These are phyloP conservation scores for Acropternis orthonyx DNA, from an alignment of 2,797 vertebrate genomes.

Conservation along the genomic window DNA sequence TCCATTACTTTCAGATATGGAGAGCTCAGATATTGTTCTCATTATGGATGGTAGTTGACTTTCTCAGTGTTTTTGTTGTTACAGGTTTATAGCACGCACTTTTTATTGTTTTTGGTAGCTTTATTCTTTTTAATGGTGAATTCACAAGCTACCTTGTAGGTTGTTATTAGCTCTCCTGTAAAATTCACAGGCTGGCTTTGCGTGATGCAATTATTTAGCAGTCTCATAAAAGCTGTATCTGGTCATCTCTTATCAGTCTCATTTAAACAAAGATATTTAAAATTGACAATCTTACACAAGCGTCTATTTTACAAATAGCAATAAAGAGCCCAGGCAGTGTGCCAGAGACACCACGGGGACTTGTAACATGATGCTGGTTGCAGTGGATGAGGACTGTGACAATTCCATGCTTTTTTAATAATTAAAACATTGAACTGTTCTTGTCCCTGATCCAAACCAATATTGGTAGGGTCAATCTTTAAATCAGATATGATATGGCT, in stretches of 20 bases:
- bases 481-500: background rate
- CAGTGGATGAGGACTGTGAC: background rate
- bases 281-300: slow-evolving; percentile 71
- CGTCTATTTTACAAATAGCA: slow-evolving; percentile 74
- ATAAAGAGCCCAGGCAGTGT: slow-evolving; percentile 69
- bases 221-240: slow-evolving; percentile 73
- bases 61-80: slow-evolving; percentile 28
- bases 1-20: background rate
- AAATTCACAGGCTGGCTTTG: slow-evolving; percentile 27
- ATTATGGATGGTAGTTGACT: slow-evolving; percentile 3
- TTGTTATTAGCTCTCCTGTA: slow-evolving; percentile 61
- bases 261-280: slow-evolving; percentile 70
- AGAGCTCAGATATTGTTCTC: background rate
- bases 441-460: background rate
- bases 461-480: background rate
- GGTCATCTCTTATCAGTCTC: slow-evolving; percentile 72
- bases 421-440: slow-evolving; percentile 37
- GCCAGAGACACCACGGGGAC: slow-evolving; percentile 61
- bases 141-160: slow-evolving; percentile 31
- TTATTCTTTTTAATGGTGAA: slow-evolving; percentile 56
- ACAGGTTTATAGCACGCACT: slow-evolving; percentile 31
- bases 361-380: slow-evolving; percentile 66
- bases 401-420: slow-evolving; percentile 61
- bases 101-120: slow-evolving; percentile 52
- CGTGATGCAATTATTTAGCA: slow-evolving; percentile 62